Base-by-base conservation (phyloP, 2,113 vertebrate genomes). In the Talpa occidentalis region DNA sequence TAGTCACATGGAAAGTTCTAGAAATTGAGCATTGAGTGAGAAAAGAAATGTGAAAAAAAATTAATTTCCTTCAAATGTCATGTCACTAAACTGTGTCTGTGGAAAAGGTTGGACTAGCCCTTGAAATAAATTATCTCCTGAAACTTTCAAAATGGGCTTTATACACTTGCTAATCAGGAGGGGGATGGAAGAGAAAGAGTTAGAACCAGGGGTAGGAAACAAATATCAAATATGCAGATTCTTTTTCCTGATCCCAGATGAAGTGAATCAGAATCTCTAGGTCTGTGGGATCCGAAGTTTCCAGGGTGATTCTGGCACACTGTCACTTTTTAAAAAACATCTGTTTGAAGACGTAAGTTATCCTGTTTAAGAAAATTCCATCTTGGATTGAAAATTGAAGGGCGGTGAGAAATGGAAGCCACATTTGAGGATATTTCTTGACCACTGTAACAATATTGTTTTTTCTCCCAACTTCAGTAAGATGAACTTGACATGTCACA, bases 21-120 rank as follows among this genome's bases (percentile, higher is more conserved):
- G 81, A 95, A 94, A 96, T 1, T 81, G 73, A 72, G 42, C 42
- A 76, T 80, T 86, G 2, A 78, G 7, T 74, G 69, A 73, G n/a
- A 94, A 88, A 76, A 93, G 37, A 97, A 90, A 85, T 69, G 28
- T 30, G 56, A 14, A 56, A 70, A 96, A 92, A 77, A 73, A 90
- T 17, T 84, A 35, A 30, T 88, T 78, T 62, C n/a, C 15, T n/a
- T 82, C 62, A 88, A 35, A 88, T 59, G 17, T 40, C 52, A n/a
- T 76, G 26, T 88, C 16, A 77, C 30, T 30, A 11, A 9, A 72
- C 10, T 6, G 16, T 12, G 42, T 42, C 14, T 28, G 35, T 32
- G 44, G 42, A 54, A 82, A 64, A 88, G 16, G 21, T 12, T 30
- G 4, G 5, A 22, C 6, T 62, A 40, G 17, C 30, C 28, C 77